Evolutionary conservation across 1,140 invertebrate genomes (phyloP), one percentile per base, ranked within the genome.

Genomic region (Lycorma delicatula): DNA sequence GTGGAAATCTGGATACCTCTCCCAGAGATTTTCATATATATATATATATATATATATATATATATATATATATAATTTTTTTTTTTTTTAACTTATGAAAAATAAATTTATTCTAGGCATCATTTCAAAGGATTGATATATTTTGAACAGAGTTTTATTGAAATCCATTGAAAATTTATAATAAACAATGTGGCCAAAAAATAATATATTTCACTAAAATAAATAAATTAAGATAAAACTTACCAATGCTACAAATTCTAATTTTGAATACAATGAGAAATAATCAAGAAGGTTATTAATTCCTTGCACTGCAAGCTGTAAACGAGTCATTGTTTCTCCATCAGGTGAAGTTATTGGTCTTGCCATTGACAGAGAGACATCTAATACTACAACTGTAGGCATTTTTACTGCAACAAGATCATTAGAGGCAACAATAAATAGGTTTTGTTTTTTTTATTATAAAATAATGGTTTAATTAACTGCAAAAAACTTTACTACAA

Each of bases 201-300:
- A n/a, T n/a, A n/a, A n/a, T n/a, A n/a, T 31, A 31, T 6, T 31
- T 31, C 6, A 31, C 6, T 7, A 31, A 7, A 13, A 7, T 31
- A 44, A 23, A 48, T 48, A 22, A 27, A 23, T 9, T 11, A 11
- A n/a, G n/a, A n/a, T 52, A 55, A 64, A 65, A 67, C 70, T 75
- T 74, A 96, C 87, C 72, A 97, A 71, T n/a, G 92, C 80, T 9
- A 91, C 85, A 76, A 94, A 93, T 75, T 97, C 94, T 49, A 97
- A 68, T 75, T 90, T 94, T 11, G 84, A 87, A 69, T 92, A 84
- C 1, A 77, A 67, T 63, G 82, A 78, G 52, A 97, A 76, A 71
- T 91, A 87, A 75, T 97, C 89, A 28, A 97, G 73, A 58, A 97
- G 79, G 38, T 82, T 78, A 69, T 88, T 89, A 55, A 97, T 85